These are phyloP conservation scores for Amblyopsis rosae DNA, from an alignment of 2,113 vertebrate species.

Conservation along the genomic window DNA sequence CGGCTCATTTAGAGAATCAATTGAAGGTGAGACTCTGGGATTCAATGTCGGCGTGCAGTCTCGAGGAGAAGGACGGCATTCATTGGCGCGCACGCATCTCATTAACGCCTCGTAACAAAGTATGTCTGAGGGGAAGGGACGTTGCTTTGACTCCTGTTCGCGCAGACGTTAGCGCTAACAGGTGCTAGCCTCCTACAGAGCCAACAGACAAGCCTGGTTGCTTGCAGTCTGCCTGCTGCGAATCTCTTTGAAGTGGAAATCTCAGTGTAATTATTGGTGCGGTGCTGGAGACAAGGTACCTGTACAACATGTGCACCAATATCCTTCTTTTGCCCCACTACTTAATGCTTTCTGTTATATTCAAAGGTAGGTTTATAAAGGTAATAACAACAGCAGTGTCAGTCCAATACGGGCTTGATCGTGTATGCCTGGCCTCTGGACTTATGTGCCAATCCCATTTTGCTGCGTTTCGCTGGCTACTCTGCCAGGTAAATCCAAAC, in stretches of 20 bases:
- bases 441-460: background rate
- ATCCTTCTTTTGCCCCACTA: no score
- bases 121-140: constrained; percentile 28
- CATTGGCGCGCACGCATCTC: constrained; percentile 42
- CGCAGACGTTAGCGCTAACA: background rate
- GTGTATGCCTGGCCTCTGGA: background rate
- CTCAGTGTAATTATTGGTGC: background rate
- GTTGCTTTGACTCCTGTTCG: constrained; percentile 44
- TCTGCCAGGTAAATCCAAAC: background rate
- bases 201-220: constrained; percentile 12
- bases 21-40: constrained; percentile 40
- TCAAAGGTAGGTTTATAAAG: no score
- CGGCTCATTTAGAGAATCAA: constrained; percentile 29
- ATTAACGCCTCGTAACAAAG: constrained; percentile 46
- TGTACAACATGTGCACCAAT: background rate
- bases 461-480: background rate
- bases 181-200: constrained; percentile 20
- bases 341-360: no score
- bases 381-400: no score
- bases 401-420: no score
- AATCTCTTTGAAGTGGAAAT: constrained; percentile 8
- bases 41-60: background rate
- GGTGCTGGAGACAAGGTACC: background rate
- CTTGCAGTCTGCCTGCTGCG: constrained; percentile 17
- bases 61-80: constrained; percentile 33